Evolutionary conservation across 2,797 vertebrate genomes (phyloP), one percentile per base, ranked within the genome.

Genomic region (Neosilurus hyrtlii): DNA sequence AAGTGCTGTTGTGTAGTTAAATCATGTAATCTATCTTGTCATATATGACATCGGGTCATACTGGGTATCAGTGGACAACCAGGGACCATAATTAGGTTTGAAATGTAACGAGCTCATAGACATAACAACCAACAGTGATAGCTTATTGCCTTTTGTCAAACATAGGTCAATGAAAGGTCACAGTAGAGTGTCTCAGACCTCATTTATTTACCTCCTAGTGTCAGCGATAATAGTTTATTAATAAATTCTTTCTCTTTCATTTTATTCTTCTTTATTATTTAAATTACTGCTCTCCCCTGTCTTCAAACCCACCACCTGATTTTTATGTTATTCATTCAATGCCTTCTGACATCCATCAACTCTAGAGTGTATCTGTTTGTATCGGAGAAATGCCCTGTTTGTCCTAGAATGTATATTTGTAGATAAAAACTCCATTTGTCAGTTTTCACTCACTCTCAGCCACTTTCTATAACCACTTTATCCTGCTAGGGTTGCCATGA

Each of bases 361-460:
- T 73, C 51, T 9, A 26, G 12, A 14, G 49, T 52, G 14, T 26
- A 7, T 52, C 22, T 72, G 20, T 49, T 20, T 68, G 37, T 43
- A 18, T 24, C 22, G 0, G 67, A 22, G 22, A 70, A 56, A 72
- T 75, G 73, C 30, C 73, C 20, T 43, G 20, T 76, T 61, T 61
- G 56, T 61, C 73, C 74, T 76, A 22, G 71, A 56, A 30, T 73
- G 24, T 56, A 73, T 73, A 56, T 43, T 76, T 76, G 43, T 76
- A 76, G 57, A 76, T n/a, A 61, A 61, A n/a, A 9, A 20, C 18
- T 59, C 18, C 30, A 43, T 43, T 15, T 76, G 30, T 76, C 56
- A 76, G 20, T 76, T 22, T 3, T 59, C 11, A 75, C 51, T 76
- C 73, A 37, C 7, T 37, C 56, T 75, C 11, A 43, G 37, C 37